phyloP scores from a whole-genome alignment of 2,113 vertebrate genomes.

The Progne subis region DNA sequence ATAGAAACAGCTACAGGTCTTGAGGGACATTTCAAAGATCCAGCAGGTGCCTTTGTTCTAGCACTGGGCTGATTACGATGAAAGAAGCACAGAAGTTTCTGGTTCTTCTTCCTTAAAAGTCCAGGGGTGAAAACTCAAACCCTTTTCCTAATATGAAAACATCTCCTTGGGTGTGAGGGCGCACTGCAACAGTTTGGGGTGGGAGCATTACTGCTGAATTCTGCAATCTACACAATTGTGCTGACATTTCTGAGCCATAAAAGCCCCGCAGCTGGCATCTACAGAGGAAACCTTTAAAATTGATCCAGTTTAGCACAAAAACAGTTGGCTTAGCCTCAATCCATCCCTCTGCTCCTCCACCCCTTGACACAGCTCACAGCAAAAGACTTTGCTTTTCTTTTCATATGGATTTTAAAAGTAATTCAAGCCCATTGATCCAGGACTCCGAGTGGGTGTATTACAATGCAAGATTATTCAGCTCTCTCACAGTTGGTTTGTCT shows the following conservation, averaged over 20 bases:
- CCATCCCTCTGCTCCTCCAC: background rate
- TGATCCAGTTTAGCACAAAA: conserved; percentile 58
- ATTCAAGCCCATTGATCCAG: conserved; percentile 59
- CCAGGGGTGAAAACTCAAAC: background rate
- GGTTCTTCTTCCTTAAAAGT: background rate
- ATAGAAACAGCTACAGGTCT: background rate
- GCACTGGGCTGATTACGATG: background rate
- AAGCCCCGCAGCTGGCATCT: conserved; percentile 32
- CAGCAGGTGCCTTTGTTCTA: background rate
- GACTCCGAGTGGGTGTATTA: conserved; percentile 14
- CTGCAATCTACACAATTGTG: conserved; percentile 11
- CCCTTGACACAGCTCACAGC: conserved; percentile 46
- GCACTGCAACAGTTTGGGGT: background rate
- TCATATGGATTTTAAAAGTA: conserved; percentile 42
- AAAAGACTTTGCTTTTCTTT: conserved; percentile 53
- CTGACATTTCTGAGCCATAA: conserved; percentile 55
- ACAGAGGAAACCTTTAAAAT: conserved; percentile 65
- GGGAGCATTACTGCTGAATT: conserved; percentile 15
- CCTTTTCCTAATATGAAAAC: background rate
- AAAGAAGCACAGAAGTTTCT: background rate
- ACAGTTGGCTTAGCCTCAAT: conserved; percentile 41
- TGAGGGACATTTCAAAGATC: background rate
- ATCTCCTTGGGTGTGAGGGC: background rate
- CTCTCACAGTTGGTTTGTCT: background rate
- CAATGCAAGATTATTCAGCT: conserved; percentile 37